These are phyloP conservation scores for Spinus olivaceus DNA, from an alignment of 2,797 vertebrate species.

Conservation along the genomic window DNA sequence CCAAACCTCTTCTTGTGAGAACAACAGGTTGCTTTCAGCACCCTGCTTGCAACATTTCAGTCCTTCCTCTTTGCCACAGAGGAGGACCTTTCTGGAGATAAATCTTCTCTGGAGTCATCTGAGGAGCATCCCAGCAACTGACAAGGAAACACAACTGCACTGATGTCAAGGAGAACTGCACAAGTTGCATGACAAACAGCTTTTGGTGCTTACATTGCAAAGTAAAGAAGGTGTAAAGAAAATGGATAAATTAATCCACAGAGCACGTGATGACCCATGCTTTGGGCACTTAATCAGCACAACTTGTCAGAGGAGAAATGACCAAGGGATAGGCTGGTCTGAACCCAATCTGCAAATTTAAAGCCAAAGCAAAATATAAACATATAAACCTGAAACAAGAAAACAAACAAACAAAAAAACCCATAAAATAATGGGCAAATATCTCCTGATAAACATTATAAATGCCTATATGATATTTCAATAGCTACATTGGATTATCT, in stretches of 20 bases:
- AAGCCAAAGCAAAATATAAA: neutral
- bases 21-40: neutral
- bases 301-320: neutral
- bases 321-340: neutral
- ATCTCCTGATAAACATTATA: neutral
- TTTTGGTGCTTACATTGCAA: neutral
- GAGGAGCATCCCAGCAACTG: neutral
- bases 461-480: neutral
- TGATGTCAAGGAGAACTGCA: neutral
- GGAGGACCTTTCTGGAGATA: neutral
- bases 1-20: neutral
- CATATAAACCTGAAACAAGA: neutral
- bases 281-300: neutral
- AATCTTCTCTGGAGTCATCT: neutral
- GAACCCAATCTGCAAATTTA: fast-evolving
- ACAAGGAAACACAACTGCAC: neutral
- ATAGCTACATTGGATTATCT: neutral
- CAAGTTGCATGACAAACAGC: neutral
- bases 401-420: neutral
- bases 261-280: neutral
- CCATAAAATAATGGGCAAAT: too few relatives aligned
- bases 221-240: neutral
- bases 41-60: neutral
- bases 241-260: neutral
- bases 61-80: neutral